phyloP scores from a whole-genome alignment of 2,888 invertebrate species.

The Lacanobia oleracea region DNA sequence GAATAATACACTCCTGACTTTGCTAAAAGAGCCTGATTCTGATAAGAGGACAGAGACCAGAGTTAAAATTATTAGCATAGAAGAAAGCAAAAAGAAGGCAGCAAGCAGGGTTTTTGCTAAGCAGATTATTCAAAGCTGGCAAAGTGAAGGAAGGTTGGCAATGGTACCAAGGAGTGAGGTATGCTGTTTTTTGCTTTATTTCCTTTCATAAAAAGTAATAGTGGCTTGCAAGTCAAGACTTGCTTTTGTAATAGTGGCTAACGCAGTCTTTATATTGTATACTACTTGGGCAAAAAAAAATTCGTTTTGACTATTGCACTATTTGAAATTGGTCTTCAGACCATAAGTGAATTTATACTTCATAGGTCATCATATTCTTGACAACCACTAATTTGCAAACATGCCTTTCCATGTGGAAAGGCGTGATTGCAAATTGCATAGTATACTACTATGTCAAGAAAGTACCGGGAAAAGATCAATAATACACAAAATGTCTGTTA shows the following conservation, averaged over 20 bases:
- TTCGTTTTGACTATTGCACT: too few relatives aligned
- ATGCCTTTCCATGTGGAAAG: too few relatives aligned
- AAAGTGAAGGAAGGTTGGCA: background rate
- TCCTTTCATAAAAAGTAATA: background rate
- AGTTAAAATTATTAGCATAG: constrained; percentile 24
- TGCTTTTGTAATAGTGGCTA: background rate
- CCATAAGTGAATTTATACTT: too few relatives aligned
- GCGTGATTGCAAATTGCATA: too few relatives aligned
- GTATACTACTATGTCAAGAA: too few relatives aligned
- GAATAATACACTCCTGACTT: constrained; percentile 51
- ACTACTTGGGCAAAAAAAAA: too few relatives aligned
- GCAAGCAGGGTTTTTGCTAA: constrained; percentile 33
- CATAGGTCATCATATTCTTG: too few relatives aligned
- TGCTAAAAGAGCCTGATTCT: constrained; percentile 40
- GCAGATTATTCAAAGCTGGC: constrained; percentile 31
- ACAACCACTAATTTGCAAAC: background rate
- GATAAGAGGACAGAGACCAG: constrained; percentile 34
- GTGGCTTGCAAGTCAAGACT: too few relatives aligned
- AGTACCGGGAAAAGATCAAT: too few relatives aligned
- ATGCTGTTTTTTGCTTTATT: constrained; percentile 1
- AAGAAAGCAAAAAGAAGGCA: constrained; percentile 38
- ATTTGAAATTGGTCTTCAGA: too few relatives aligned
- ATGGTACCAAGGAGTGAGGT: constrained; percentile 35
- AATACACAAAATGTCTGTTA: too few relatives aligned
- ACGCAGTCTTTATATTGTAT: too few relatives aligned